Evolutionary conservation across 1,140 invertebrate species (phyloP).

Genomic region (Andricus grossulariae): DNA sequence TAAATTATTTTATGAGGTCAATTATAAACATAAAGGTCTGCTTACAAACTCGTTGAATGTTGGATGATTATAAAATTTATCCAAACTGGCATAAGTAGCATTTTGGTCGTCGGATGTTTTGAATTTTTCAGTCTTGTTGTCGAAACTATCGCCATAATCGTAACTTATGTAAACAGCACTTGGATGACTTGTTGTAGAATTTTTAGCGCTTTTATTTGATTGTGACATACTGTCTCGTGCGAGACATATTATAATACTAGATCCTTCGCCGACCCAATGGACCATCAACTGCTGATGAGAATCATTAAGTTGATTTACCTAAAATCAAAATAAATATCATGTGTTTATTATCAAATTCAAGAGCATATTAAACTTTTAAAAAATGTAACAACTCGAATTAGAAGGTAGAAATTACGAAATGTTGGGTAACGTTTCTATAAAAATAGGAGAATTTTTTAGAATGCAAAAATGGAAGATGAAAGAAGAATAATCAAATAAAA

Average conservation of each 20-base stretch:
- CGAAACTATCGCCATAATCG: conserved; percentile 89
- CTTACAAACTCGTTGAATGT: conserved; percentile 85
- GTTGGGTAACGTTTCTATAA: too few species aligned
- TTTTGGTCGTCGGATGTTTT: conserved; percentile 74
- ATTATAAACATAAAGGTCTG: conserved; percentile 52
- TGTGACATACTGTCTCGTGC: conserved; percentile 81
- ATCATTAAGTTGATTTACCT: conserved; percentile 86
- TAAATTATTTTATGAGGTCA: background rate
- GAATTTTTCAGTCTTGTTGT: conserved; percentile 84
- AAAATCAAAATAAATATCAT: conserved; percentile 57
- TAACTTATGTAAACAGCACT: conserved; percentile 90
- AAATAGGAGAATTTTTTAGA: too few species aligned
- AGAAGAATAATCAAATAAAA: too few species aligned
- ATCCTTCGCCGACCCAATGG: conserved; percentile 91
- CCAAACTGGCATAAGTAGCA: conserved; percentile 81
- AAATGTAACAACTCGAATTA: too few species aligned
- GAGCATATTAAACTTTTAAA: too few species aligned
- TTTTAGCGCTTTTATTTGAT: conserved; percentile 59
- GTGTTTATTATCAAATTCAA: conserved; percentile 26
- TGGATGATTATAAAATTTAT: conserved; percentile 91
- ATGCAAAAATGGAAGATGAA: too few species aligned
- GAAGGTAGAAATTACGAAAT: too few species aligned
- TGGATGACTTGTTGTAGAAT: conserved; percentile 72
- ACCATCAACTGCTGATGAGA: conserved; percentile 92
- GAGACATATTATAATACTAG: conserved; percentile 90